Evolutionary conservation across 2,113 vertebrate genomes (phyloP).

Genomic region (Nannospalax galili): DNA sequence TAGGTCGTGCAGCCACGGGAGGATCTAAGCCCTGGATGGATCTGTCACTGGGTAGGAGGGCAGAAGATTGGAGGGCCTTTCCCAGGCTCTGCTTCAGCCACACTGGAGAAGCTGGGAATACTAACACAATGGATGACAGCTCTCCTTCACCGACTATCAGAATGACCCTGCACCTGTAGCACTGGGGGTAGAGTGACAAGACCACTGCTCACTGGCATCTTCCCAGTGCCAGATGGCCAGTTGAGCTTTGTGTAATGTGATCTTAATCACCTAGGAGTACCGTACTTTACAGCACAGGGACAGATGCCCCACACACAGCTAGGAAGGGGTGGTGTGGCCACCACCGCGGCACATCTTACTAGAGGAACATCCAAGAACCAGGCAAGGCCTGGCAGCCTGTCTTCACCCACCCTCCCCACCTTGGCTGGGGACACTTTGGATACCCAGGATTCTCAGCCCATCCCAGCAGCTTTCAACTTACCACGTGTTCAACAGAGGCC

Average conservation of each 20-base stretch:
- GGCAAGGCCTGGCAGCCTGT: not conserved
- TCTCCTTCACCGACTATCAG: not conserved
- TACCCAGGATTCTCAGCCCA: not conserved
- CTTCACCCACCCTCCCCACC: no score
- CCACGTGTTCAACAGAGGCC: slow-evolving; percentile 97
- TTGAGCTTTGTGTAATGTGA: accelerated
- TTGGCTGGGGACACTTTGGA: not conserved
- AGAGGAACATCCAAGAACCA: not conserved
- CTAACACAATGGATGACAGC: not conserved
- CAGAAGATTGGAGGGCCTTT: not conserved
- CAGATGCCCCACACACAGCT: accelerated
- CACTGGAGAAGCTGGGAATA: not conserved
- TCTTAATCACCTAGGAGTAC: not conserved
- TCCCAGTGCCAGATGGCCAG: not conserved
- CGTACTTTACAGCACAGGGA: not conserved
- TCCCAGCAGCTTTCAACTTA: slow-evolving; percentile 79
- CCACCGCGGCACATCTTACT: not conserved
- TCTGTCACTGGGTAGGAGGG: not conserved
- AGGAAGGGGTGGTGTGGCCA: not conserved
- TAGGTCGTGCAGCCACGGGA: not conserved
- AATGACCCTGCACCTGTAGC: accelerated
- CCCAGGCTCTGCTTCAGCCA: not conserved
- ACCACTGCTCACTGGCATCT: not conserved
- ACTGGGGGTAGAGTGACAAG: not conserved
- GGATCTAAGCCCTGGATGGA: not conserved